A percentile compares a stretch with the other conserved stretches of the same genome.
These are phyloP conservation scores for Triplophysa yarkandensis DNA, from an alignment of 2,797 vertebrate genomes.

Conservation along the genomic window DNA sequence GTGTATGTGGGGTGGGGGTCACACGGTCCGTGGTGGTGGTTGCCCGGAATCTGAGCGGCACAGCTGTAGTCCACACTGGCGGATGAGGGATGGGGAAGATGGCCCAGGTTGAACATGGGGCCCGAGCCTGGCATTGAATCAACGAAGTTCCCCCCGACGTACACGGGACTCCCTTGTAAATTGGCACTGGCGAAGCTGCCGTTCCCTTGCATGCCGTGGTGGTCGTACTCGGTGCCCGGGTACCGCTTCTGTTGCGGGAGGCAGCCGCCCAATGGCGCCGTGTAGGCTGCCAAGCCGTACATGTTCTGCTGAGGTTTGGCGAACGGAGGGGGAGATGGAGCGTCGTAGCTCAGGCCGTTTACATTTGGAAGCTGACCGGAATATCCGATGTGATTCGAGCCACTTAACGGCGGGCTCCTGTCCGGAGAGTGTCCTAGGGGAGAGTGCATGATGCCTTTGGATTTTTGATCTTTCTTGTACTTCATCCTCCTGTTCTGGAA, in stretches of 20 bases:
- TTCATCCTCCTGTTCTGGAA: conserved; percentile 99
- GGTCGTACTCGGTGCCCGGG: conserved; percentile 93
- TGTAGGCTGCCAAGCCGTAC: conserved; percentile 98
- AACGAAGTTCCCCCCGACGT: conserved; percentile 98
- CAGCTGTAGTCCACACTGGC: conserved; percentile 99
- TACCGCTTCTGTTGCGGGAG: conserved; percentile 98
- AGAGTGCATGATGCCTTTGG: conserved; percentile 97
- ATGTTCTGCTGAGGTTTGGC: conserved; percentile 98
- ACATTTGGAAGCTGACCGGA: conserved; percentile 91
- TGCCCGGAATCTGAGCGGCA: conserved; percentile 97
- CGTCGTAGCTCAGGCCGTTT: conserved; percentile 90
- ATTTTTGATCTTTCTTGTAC: conserved; percentile 99
- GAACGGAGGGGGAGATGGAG: conserved; percentile 93
- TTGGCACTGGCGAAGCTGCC: conserved; percentile 90
- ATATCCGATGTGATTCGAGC: conserved; percentile 92
- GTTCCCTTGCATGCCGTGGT: conserved; percentile 93
- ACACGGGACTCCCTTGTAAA: conserved; percentile 98
- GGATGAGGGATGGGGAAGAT: conserved; percentile 97
- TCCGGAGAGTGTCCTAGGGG: conserved; percentile 96
- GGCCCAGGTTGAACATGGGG: conserved; percentile 98
- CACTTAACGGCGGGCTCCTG: conserved; percentile 92
- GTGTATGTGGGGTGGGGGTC: conserved; percentile 99
- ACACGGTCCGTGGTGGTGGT: conserved; percentile 99
- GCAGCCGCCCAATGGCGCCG: conserved; percentile 94
- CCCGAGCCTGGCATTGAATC: conserved; percentile 99